Percentiles rank a stretch among this genome's conserved stretches.
These are phyloP conservation scores for Podarcis cretensis DNA, from an alignment of 2,113 vertebrate genomes.

Conservation along the genomic window DNA sequence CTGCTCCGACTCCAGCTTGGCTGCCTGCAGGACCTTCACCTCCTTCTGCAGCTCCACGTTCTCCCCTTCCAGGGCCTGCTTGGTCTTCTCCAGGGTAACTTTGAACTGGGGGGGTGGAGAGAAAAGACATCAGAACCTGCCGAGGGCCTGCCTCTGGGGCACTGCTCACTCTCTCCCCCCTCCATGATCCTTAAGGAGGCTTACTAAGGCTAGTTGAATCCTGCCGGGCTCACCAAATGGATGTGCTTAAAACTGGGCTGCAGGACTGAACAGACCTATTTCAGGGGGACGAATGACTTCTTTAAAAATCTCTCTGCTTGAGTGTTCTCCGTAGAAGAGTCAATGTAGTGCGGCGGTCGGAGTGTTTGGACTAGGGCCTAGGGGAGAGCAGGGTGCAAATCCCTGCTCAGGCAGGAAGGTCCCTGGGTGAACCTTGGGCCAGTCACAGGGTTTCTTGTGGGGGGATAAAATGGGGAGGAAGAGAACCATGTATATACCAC, in stretches of 20 bases:
- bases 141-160: neutral
- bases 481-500: too few relatives aligned
- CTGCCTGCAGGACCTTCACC: conserved; percentile 80
- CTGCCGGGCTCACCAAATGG: too few relatives aligned
- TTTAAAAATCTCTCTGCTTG: neutral
- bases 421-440: too few relatives aligned
- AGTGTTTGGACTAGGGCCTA: too few relatives aligned
- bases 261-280: neutral
- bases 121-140: neutral
- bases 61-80: conserved; percentile 79
- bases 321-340: too few relatives aligned
- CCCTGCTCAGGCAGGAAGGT: too few relatives aligned
- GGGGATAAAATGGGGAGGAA: too few relatives aligned
- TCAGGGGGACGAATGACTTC: neutral
- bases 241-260: neutral
- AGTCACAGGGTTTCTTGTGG: too few relatives aligned
- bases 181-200: neutral
- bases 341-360: too few relatives aligned
- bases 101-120: conserved; percentile 65
- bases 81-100: conserved; percentile 84
- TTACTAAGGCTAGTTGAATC: neutral
- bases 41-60: conserved; percentile 77
- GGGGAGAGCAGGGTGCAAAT: too few relatives aligned
- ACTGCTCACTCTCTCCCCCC: too few relatives aligned
- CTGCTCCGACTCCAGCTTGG: conserved; percentile 84